Evolutionary conservation across 2,888 invertebrate species (phyloP).

Genomic region (Oxyteleia sp.): DNA sequence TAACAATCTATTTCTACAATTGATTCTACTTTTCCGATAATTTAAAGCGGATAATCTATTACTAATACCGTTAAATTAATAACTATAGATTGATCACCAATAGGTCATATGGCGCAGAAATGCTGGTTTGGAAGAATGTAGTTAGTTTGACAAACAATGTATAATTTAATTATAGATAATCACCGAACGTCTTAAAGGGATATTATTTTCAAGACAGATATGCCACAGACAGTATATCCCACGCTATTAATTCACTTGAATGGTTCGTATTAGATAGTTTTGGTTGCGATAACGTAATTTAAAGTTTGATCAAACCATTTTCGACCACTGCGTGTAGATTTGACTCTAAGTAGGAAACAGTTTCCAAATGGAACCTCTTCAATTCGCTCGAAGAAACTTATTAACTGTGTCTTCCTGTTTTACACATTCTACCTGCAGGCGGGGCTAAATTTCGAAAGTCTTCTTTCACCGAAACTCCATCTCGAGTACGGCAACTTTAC

Average conservation of each 20-base stretch:
- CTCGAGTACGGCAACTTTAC: background rate
- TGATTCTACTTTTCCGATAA: background rate
- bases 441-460: background rate
- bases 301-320: slow-evolving; percentile 18
- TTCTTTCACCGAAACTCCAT: background rate
- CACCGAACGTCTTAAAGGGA: background rate
- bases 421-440: background rate
- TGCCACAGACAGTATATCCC: slow-evolving; percentile 12
- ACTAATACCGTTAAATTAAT: background rate
- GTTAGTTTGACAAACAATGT: background rate
- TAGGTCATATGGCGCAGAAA: background rate
- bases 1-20: no score
- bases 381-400: background rate
- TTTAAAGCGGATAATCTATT: background rate
- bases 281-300: slow-evolving; percentile 19
- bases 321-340: background rate
- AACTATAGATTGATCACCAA: background rate
- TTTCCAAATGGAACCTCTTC: background rate
- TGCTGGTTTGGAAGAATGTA: background rate
- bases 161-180: slow-evolving; percentile 18
- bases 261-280: background rate
- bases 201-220: slow-evolving; percentile 7
- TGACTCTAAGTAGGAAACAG: background rate
- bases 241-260: slow-evolving; percentile 29
- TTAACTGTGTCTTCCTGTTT: background rate